A percentile compares a stretch with the other conserved stretches of the same genome.
Conservation (phyloP, 2,797 vertebrate species). For the Pteronotus mesoamericanus region DNA sequence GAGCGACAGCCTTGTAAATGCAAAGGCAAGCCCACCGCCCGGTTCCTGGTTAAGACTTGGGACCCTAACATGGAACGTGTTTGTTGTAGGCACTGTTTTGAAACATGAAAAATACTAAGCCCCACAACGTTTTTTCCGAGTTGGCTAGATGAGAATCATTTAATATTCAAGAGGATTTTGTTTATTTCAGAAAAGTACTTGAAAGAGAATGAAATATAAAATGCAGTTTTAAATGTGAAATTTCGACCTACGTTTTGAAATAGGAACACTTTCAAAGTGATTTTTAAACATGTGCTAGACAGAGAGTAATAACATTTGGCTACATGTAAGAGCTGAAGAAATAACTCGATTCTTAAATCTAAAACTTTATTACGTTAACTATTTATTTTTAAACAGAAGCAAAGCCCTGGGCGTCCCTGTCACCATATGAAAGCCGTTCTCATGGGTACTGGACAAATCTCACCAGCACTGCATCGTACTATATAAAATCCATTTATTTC, state of each 20-base stretch:
- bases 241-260: neutral
- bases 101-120: neutral
- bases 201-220: conserved; percentile 14
- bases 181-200: conserved; percentile 25
- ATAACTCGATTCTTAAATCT: neutral
- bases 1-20: neutral
- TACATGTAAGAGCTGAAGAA: neutral
- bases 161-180: conserved; percentile 9
- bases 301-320: neutral
- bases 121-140: neutral
- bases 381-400: conserved; percentile 24
- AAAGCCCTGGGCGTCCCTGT: conserved; percentile 8
- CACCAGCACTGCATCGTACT: neutral
- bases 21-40: neutral
- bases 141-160: conserved; percentile 26
- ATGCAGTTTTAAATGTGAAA: neutral
- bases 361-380: conserved; percentile 6
- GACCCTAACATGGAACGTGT: neutral
- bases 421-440: neutral
- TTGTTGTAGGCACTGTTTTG: neutral
- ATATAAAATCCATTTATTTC: neutral
- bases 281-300: neutral
- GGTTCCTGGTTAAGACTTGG: neutral
- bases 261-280: neutral
- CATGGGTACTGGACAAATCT: neutral